Conservation (phyloP, 2,888 invertebrate genomes). For the Cataglyphis livida region DNA sequence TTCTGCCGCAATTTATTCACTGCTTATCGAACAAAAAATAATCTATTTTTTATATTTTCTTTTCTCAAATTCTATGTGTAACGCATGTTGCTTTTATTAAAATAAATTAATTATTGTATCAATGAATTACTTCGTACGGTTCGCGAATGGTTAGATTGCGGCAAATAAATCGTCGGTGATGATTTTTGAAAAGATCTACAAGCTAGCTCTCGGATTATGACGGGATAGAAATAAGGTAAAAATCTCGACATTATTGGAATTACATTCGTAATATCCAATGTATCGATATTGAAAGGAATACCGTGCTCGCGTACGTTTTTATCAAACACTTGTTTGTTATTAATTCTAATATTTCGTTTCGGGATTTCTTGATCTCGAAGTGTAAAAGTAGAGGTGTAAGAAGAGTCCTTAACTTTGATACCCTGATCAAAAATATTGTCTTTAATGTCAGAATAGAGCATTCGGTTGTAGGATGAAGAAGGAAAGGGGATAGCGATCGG, state of each 20-base stretch:
- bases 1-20: slow-evolving; percentile 34
- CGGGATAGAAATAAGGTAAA: slow-evolving; percentile 13
- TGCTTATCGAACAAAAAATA: background rate
- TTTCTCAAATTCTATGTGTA: background rate
- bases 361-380: background rate
- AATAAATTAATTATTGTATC: background rate
- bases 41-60: background rate
- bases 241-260: slow-evolving; percentile 26
- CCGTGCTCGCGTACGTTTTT: slow-evolving; percentile 34
- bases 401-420: slow-evolving; percentile 7
- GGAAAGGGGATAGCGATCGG: background rate
- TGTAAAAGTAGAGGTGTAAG: slow-evolving; percentile 17
- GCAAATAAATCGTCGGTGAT: slow-evolving; percentile 12
- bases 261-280: slow-evolving; percentile 26
- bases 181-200: slow-evolving; percentile 20
- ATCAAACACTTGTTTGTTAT: background rate
- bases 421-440: slow-evolving; percentile 16
- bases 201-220: slow-evolving; percentile 39
- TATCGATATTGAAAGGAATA: slow-evolving; percentile 27
- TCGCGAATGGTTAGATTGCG: slow-evolving; percentile 26
- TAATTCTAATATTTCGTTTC: background rate
- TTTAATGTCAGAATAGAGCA: slow-evolving; percentile 37
- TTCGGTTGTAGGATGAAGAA: background rate
- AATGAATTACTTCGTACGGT: slow-evolving; percentile 9
- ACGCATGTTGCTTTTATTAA: background rate